These are phyloP conservation scores for Campylorhamphus procurvoides DNA, from an alignment of 2,113 vertebrate genomes.

Conservation along the genomic window DNA sequence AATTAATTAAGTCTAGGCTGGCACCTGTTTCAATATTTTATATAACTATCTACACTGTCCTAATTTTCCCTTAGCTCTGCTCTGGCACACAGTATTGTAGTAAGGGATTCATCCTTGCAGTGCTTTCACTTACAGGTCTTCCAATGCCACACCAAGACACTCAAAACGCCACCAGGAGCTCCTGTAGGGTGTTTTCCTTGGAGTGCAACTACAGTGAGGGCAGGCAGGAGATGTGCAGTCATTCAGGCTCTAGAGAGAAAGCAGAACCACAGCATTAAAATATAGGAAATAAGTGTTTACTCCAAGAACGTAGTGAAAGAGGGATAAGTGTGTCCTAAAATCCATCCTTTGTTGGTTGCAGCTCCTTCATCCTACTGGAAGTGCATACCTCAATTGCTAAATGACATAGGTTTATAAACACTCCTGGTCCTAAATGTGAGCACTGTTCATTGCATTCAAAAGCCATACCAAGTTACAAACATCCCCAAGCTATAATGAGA, in stretches of 20 bases:
- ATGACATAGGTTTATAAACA: not conserved
- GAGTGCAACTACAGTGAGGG: not conserved
- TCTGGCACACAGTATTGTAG: not conserved
- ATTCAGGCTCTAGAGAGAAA: not conserved
- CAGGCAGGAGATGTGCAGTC: rapidly evolving
- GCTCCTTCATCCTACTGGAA: not conserved
- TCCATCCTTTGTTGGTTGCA: not conserved
- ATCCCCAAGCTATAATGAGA: not conserved
- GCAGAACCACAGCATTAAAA: not conserved
- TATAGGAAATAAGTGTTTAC: not conserved
- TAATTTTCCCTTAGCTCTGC: not conserved
- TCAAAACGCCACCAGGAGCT: not conserved
- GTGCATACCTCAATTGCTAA: not conserved
- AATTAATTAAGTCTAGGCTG: not conserved
- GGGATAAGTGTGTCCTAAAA: not conserved
- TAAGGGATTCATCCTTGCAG: not conserved
- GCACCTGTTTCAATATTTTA: not conserved
- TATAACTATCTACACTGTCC: not conserved
- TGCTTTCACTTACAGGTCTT: not conserved
- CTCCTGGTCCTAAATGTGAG: not conserved
- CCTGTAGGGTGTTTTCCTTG: not conserved
- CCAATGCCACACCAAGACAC: not conserved
- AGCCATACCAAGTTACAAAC: not conserved
- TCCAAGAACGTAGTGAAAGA: not conserved
- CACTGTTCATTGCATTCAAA: not conserved